Evolutionary conservation across 2,113 vertebrate species (phyloP).

Genomic region (Channa argus): DNA sequence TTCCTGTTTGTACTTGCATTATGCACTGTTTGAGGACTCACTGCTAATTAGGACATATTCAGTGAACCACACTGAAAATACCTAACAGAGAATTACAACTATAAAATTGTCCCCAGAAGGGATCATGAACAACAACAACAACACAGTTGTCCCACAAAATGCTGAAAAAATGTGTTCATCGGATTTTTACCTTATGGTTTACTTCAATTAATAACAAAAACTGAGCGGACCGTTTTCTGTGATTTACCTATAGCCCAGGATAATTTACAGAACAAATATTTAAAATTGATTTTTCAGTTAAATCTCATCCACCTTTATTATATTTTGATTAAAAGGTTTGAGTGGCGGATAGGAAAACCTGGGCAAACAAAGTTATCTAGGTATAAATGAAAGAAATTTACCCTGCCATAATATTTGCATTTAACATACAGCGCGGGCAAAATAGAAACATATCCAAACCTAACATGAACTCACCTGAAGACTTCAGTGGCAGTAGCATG

Average conservation of each 20-base stretch:
- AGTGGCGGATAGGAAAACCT: no score
- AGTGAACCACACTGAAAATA: constrained; percentile 6
- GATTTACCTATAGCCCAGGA: no score
- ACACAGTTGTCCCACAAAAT: not conserved
- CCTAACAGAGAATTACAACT: not conserved
- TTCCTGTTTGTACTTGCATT: constrained; percentile 34
- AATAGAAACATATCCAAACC: not conserved
- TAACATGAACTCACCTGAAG: constrained; percentile 84
- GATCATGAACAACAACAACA: not conserved
- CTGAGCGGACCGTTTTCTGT: no score
- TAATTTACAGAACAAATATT: no score
- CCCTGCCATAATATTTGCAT: not conserved
- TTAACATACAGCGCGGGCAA: not conserved
- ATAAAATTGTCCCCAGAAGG: not conserved
- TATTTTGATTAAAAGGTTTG: no score
- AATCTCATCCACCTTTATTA: no score
- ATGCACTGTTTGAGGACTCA: constrained; percentile 4
- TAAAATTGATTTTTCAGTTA: no score
- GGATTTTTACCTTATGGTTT: no score
- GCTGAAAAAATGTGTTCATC: no score
- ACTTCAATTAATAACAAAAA: no score
- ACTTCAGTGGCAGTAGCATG: constrained; percentile 89
- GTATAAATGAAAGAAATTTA: no score
- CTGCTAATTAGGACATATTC: not conserved
- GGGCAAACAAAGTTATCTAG: no score